phyloP scores from a whole-genome alignment of 2,888 invertebrate genomes.

The Ophion costatus region DNA sequence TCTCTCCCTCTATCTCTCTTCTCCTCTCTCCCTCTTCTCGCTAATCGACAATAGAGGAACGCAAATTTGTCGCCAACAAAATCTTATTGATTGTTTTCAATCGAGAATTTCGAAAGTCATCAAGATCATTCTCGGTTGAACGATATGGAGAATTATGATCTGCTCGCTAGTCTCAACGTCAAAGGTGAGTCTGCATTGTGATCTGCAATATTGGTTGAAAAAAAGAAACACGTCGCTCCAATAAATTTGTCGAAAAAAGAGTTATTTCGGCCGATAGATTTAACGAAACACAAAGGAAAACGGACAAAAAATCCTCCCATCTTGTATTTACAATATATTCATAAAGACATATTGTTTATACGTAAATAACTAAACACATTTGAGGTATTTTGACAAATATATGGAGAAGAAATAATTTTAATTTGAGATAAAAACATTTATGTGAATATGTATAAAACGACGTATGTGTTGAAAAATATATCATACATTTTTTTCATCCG shows the following conservation, averaged over 20 bases:
- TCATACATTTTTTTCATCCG: too few relatives aligned
- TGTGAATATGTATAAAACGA: too few relatives aligned
- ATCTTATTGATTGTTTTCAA: conserved; percentile 23
- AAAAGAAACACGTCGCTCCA: background rate
- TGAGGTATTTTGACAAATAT: too few relatives aligned
- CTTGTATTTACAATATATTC: background rate
- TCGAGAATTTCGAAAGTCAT: conserved; percentile 20
- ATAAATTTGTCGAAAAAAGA: background rate
- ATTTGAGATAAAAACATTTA: too few relatives aligned
- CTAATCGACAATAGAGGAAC: conserved; percentile 26
- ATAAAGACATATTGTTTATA: too few relatives aligned
- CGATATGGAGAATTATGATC: conserved; percentile 70
- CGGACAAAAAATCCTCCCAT: background rate
- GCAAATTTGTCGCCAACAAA: background rate
- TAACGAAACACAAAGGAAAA: background rate
- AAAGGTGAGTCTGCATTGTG: conserved; percentile 68
- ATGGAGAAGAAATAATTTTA: too few relatives aligned
- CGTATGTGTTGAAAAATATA: too few relatives aligned
- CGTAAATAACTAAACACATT: too few relatives aligned
- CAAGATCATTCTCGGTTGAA: background rate
- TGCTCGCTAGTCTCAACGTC: conserved; percentile 68
- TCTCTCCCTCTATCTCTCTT: background rate
- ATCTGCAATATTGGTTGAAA: background rate
- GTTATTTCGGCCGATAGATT: background rate
- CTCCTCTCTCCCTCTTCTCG: background rate